A percentile compares a stretch with the other conserved stretches of the same genome.
phyloP scores from a whole-genome alignment of 2,797 vertebrate species.

The Lepilemur septentrionalis region DNA sequence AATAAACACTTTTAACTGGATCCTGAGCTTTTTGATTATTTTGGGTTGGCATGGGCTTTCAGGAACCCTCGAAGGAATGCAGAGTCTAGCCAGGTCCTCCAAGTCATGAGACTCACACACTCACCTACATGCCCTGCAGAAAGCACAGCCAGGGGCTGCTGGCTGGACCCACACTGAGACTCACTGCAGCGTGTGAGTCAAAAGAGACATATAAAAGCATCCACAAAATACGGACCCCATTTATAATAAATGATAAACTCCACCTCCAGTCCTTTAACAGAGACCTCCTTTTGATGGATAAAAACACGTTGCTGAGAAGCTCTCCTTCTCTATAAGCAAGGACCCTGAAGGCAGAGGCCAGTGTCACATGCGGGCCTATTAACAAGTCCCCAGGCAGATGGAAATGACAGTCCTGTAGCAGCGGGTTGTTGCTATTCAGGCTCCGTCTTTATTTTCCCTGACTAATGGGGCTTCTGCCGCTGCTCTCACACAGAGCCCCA shows the following conservation, averaged over 20 bases:
- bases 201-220: neutral
- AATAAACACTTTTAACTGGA: no score
- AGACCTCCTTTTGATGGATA: neutral
- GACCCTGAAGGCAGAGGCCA: neutral
- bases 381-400: neutral
- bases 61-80: neutral
- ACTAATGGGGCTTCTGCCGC: neutral
- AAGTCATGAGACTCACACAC: no score
- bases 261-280: neutral
- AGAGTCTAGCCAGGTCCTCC: neutral
- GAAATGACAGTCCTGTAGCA: neutral
- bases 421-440: neutral
- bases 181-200: neutral
- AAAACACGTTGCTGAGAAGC: neutral
- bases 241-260: neutral
- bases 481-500: neutral
- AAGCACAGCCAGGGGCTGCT: neutral
- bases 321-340: neutral
- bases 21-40: no score
- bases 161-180: rapidly evolving
- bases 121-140: neutral
- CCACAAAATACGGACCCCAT: neutral
- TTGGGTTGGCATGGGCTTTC: neutral
- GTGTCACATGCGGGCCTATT: neutral
- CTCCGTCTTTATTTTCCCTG: neutral